Conservation (phyloP, 2,797 vertebrate genomes). For the Sebastes hubbsi region DNA sequence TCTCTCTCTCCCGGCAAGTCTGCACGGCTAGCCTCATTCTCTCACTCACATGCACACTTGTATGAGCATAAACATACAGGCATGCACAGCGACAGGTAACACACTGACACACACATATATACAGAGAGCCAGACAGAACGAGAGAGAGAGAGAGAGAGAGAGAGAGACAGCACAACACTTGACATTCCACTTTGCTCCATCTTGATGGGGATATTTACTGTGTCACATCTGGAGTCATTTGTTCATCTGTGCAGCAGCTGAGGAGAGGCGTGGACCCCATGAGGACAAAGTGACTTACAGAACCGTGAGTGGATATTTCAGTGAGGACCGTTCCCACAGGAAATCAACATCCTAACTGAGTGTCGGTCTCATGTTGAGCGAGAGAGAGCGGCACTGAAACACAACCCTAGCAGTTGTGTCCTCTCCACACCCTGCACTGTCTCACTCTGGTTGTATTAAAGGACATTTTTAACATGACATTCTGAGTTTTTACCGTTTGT, state of each 20-base stretch:
- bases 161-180: neutral
- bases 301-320: conserved; percentile 33
- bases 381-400: conserved; percentile 13
- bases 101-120: neutral
- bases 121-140: neutral
- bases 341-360: conserved; percentile 29
- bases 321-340: conserved; percentile 41
- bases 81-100: conserved; percentile 31
- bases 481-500: neutral
- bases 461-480: neutral
- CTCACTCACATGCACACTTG: conserved; percentile 32
- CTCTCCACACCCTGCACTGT: neutral
- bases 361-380: conserved; percentile 10
- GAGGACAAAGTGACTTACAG: conserved; percentile 43
- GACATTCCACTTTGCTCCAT: conserved; percentile 13
- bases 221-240: conserved; percentile 63
- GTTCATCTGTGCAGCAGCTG: conserved; percentile 37
- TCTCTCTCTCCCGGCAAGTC: neutral
- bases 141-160: neutral
- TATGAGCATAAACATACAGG: conserved; percentile 19
- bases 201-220: conserved; percentile 53
- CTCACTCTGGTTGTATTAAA: neutral
- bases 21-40: conserved; percentile 32
- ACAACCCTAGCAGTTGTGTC: neutral
- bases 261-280: conserved; percentile 8